Evolutionary conservation across 92 coral and sea anemone genomes (phyloP).

Genomic region (Zoanthus gigantus): DNA sequence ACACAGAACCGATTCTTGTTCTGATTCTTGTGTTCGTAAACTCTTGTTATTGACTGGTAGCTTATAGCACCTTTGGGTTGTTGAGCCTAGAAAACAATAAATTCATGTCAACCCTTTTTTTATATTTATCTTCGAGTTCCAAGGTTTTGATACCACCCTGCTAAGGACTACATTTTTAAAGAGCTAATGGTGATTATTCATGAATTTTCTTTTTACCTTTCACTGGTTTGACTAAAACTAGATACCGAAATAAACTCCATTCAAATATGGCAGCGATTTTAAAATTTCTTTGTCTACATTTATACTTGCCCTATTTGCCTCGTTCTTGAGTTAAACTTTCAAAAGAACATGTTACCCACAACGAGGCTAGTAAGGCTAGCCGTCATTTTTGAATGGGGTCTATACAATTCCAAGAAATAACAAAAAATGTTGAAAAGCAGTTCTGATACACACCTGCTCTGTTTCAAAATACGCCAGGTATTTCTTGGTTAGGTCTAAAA

Average conservation of each 20-base stretch:
- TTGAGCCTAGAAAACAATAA: constrained; percentile 63
- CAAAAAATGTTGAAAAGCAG: background rate
- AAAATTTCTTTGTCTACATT: no score
- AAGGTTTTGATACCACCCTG: background rate
- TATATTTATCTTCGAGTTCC: background rate
- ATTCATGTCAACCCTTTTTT: background rate
- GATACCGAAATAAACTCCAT: no score
- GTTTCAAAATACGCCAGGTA: constrained; percentile 96
- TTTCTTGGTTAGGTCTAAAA: constrained; percentile 86
- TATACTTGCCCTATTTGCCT: no score
- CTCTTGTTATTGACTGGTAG: constrained; percentile 84
- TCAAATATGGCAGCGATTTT: no score
- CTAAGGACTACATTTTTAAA: background rate
- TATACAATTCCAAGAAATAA: background rate
- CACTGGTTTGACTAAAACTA: no score
- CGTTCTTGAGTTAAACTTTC: no score
- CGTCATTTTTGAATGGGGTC: background rate
- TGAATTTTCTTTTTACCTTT: no score
- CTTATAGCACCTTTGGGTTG: constrained; percentile 97
- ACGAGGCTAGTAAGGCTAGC: background rate
- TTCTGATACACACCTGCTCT: constrained; percentile 75
- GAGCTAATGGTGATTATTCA: no score
- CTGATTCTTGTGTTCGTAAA: constrained; percentile 75
- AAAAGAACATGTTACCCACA: no score
- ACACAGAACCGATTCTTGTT: constrained; percentile 84